Conservation (phyloP, 2,113 vertebrate species). For the Pomatorhinus ruficollis region DNA sequence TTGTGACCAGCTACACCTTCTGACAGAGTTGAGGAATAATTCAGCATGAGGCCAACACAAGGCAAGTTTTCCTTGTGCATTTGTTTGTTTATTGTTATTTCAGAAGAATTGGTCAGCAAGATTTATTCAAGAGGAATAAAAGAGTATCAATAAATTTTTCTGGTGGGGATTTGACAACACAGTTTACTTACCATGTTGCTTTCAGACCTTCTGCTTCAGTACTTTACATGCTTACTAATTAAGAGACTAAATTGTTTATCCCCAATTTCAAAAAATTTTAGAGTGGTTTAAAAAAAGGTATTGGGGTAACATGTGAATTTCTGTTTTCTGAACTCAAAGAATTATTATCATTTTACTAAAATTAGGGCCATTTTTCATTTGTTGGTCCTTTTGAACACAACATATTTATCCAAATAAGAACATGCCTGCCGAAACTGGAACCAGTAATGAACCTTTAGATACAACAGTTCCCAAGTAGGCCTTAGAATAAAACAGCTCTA, state of each 20-base stretch:
- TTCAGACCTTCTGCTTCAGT: background rate
- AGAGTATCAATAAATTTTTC: conserved; percentile 32
- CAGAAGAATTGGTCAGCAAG: conserved; percentile 19
- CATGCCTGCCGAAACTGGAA: conserved; percentile 32
- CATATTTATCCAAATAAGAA: conserved; percentile 54
- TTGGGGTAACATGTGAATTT: background rate
- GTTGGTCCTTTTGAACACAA: conserved; percentile 45
- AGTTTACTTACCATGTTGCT: background rate
- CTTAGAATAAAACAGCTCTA: conserved; percentile 66
- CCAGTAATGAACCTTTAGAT: conserved; percentile 24
- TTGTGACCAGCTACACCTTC: conserved; percentile 18
- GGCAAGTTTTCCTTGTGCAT: background rate
- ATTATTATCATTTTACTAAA: conserved; percentile 25
- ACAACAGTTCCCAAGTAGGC: conserved; percentile 52
- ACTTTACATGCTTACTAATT: background rate
- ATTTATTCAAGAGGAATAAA: conserved; percentile 51
- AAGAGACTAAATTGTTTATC: background rate
- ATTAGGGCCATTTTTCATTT: conserved; percentile 21
- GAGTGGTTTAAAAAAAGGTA: background rate
- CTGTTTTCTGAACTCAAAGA: conserved; percentile 1
- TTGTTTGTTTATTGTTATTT: conserved; percentile 73
- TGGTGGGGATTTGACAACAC: background rate
- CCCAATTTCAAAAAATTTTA: background rate
- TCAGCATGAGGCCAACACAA: background rate
- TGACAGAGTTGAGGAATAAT: conserved; percentile 48